A percentile compares a stretch with the other conserved stretches of the same genome.
Evolutionary conservation across 2,797 vertebrate genomes (phyloP).

Genomic region (Huso huso): DNA sequence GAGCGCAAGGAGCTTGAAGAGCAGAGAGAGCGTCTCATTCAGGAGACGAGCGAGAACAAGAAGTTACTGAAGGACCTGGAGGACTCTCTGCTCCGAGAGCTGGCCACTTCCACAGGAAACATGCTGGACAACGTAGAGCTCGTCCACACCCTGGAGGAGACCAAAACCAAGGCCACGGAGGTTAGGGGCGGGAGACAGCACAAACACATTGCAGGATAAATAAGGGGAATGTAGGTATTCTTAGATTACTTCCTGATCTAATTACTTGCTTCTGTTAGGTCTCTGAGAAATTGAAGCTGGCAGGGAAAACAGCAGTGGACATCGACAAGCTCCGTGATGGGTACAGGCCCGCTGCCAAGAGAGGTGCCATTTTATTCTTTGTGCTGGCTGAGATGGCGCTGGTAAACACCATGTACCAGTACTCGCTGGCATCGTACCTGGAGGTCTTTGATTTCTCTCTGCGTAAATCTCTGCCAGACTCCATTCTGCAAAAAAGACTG

Average conservation of each 20-base stretch:
- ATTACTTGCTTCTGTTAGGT: constrained; percentile 55
- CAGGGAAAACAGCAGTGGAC: constrained; percentile 68
- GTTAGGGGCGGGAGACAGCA: constrained; percentile 41
- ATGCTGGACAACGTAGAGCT: constrained; percentile 94
- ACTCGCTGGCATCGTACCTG: constrained; percentile 83
- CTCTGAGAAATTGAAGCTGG: constrained; percentile 81
- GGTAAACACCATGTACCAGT: constrained; percentile 95
- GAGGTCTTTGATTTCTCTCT: constrained; percentile 82
- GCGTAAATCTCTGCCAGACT: constrained; percentile 70
- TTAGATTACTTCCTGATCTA: neutral
- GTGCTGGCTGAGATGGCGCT: constrained; percentile 88
- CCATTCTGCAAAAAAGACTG: constrained; percentile 65
- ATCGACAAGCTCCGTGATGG: constrained; percentile 83
- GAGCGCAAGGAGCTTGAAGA: constrained; percentile 86
- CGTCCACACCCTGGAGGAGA: constrained; percentile 82
- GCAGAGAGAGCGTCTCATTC: constrained; percentile 82
- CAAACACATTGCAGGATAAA: neutral
- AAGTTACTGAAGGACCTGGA: constrained; percentile 85
- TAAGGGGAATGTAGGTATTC: neutral
- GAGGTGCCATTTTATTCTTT: constrained; percentile 88
- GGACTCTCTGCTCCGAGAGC: constrained; percentile 80
- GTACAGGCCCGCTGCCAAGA: constrained; percentile 83
- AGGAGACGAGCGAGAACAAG: constrained; percentile 89
- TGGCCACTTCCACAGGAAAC: constrained; percentile 87
- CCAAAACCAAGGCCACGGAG: constrained; percentile 86